These are phyloP conservation scores for Agrotis puta DNA, from an alignment of 2,888 invertebrate species.

Conservation along the genomic window DNA sequence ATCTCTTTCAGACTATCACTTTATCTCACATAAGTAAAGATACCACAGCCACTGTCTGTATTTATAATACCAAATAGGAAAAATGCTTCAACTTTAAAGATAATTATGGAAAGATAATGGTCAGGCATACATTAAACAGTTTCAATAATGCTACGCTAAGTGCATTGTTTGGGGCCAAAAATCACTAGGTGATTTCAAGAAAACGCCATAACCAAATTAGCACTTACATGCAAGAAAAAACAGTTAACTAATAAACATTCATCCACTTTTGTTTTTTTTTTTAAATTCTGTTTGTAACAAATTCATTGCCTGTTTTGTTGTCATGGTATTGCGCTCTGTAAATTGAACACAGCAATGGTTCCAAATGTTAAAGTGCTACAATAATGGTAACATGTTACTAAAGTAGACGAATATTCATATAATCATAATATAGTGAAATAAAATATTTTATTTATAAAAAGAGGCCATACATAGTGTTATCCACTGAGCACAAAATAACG, in stretches of 20 bases:
- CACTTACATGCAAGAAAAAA: conserved; percentile 47
- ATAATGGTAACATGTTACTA: conserved; percentile 65
- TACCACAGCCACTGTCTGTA: conserved; percentile 91
- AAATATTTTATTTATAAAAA: conserved; percentile 48
- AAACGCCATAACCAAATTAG: conserved; percentile 52
- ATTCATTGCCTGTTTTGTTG: conserved; percentile 54
- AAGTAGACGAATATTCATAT: conserved; percentile 58
- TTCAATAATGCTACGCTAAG: conserved; percentile 83
- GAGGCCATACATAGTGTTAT: conserved; percentile 42
- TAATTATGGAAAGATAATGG: conserved; percentile 86
- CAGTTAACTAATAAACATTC: conserved; percentile 37
- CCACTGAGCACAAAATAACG: conserved; percentile 58
- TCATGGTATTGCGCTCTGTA: conserved; percentile 62
- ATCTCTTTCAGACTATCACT: conserved; percentile 82
- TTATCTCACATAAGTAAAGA: conserved; percentile 89
- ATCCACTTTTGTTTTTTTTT: conserved; percentile 38
- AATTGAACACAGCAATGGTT: conserved; percentile 58
- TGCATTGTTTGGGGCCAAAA: conserved; percentile 79
- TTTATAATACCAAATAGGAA: conserved; percentile 91
- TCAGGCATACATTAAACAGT: conserved; percentile 84
- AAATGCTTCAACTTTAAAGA: conserved; percentile 88
- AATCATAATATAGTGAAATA: conserved; percentile 50
- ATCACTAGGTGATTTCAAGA: conserved; percentile 54
- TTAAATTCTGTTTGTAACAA: conserved; percentile 25
- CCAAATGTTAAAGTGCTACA: conserved; percentile 56